Base-by-base conservation (phyloP, 2,113 vertebrate genomes). In the Istiophorus platypterus region DNA sequence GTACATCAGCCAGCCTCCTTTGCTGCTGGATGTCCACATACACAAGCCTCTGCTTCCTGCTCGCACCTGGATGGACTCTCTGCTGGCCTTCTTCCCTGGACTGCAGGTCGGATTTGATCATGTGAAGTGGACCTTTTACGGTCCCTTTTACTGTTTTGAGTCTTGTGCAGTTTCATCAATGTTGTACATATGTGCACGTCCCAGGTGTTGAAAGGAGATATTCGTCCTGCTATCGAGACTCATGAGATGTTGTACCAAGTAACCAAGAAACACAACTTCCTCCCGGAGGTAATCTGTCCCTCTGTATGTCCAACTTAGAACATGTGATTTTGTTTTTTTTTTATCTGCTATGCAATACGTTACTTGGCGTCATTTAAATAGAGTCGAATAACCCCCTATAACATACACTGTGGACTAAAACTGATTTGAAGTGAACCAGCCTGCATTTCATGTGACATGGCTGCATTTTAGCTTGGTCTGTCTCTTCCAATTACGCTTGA, bases 181-280 rank as follows among this genome's bases (percentile, higher is more conserved):
- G 6, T 22, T 17, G 20, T 51, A 14, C 4, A 29, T 26, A 45
- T 57, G 20, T 54, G 1, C 6, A 24, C 72, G n/a, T 77, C 91
- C 41, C 89, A 99, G 98, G 98, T 99, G 63, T 85, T 99, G 90
- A 99, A 99, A 89, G 98, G 98, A 5, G 98, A 99, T 83, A 99
- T 99, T 76, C 96, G 97, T 11, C 98, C 98, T 73, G 98, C 98
- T 77, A 99, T 99, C 81, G 98, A 99, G 95, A 99, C 98, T 73
- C 98, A 99, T 70, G 98, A 99, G 95, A 99, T 99, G 98, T 91
- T 99, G 31, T 99, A 99, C 92, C 98, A 99, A 91, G 98, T 99
- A 80, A 99, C 98, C 88, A 99, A 99, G 94, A 99, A 99, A 86
- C 98, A 99, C 93, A 99, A 99, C 92, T 99, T 99, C 84, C 96